Evolutionary conservation across 2,888 invertebrate species (phyloP).

Genomic region (Idaea biselata): DNA sequence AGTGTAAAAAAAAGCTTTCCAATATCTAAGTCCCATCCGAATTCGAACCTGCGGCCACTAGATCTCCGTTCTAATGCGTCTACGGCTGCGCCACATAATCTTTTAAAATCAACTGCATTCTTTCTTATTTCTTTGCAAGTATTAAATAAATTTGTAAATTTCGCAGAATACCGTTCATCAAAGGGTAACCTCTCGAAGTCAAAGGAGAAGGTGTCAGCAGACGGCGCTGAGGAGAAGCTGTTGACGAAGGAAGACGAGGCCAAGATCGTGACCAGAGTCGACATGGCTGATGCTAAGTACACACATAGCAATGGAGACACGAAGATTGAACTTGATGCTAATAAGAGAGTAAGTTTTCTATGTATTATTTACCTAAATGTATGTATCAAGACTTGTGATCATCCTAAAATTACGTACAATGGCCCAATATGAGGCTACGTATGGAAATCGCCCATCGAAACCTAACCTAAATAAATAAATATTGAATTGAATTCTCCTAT

Average conservation of each 20-base stretch:
- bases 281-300: constrained; percentile 87
- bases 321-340: constrained; percentile 89
- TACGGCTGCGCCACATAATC: no score
- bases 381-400: not conserved
- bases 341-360: constrained; percentile 68
- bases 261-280: constrained; percentile 79
- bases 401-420: no score
- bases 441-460: not conserved
- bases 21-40: no score
- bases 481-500: no score
- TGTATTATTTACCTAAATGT: no score
- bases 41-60: no score
- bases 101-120: no score
- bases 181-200: constrained; percentile 65
- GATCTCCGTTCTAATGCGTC: no score
- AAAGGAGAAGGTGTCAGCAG: constrained; percentile 73
- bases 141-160: not conserved
- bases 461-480: no score
- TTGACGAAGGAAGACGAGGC: constrained; percentile 81
- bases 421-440: not conserved
- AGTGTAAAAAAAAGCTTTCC: no score
- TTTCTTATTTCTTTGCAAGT: not conserved
- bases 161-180: constrained; percentile 55
- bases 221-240: constrained; percentile 87
- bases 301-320: constrained; percentile 92